Percentiles rank a stretch among this genome's conserved stretches.
Conservation (phyloP, 2,888 invertebrate genomes). For the Erebia epiphron region DNA sequence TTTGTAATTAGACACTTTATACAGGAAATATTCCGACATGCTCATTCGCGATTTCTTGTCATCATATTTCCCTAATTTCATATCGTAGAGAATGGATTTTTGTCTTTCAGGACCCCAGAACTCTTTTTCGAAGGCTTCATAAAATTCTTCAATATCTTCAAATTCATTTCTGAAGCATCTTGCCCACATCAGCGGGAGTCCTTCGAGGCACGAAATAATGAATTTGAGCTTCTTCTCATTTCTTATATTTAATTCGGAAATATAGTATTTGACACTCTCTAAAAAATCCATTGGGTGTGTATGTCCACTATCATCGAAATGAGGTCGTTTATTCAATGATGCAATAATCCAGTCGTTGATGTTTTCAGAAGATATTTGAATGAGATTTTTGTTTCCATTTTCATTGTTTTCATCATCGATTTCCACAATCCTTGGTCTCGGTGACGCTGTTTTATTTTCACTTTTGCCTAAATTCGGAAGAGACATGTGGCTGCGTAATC, state of each 20-base stretch:
- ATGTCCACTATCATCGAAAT: constrained; percentile 72
- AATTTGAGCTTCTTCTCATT: constrained; percentile 70
- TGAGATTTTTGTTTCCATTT: constrained; percentile 50
- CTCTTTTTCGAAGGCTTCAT: constrained; percentile 71
- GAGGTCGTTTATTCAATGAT: constrained; percentile 69
- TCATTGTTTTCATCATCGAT: constrained; percentile 62
- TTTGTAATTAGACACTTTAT: constrained; percentile 75
- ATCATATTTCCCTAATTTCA: constrained; percentile 76
- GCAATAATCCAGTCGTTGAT: constrained; percentile 73
- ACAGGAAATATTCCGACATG: constrained; percentile 77
- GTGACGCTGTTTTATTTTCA: constrained; percentile 60
- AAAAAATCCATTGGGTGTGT: constrained; percentile 77
- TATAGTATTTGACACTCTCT: constrained; percentile 71
- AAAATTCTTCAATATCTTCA: constrained; percentile 64
- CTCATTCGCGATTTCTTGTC: constrained; percentile 62
- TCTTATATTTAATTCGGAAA: constrained; percentile 68
- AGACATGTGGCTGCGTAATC: constrained; percentile 76
- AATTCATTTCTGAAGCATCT: constrained; percentile 74
- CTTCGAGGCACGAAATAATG: constrained; percentile 74
- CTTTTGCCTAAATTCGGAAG: constrained; percentile 74
- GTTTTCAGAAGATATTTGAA: constrained; percentile 66
- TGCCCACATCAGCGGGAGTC: constrained; percentile 76
- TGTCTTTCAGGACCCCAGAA: constrained; percentile 76
- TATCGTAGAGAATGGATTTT: constrained; percentile 72
- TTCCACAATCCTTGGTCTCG: constrained; percentile 66